Base-by-base conservation (phyloP, 2,797 vertebrate genomes). In the Microhierax caerulescens region DNA sequence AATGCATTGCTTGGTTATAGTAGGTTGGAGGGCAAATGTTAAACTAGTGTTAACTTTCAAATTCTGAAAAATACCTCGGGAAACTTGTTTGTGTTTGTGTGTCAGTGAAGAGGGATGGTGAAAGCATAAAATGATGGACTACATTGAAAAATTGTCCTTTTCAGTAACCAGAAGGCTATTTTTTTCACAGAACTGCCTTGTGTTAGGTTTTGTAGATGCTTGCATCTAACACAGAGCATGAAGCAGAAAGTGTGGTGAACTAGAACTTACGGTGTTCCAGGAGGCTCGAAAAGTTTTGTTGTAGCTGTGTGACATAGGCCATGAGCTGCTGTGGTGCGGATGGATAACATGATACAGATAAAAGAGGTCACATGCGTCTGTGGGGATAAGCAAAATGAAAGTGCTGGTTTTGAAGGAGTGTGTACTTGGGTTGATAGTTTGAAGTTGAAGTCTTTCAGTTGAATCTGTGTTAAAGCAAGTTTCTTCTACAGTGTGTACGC, bases 351-450 rank as follows among this genome's bases (percentile, higher is more conserved):
- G 63, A 51, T 91, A n/a, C 34, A 28, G 84, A 76, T 91, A 61
- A 80, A 89, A 94, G 76, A 69, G 78, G 67, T 95, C 91, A 54
- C 69, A 63, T 86, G 88, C 74, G 11, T 69, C 81, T 89, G 50
- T 86, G 74, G 87, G 60, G 78, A 76, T 91, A 70, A 82, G 67
- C 37, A 93, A 85, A 89, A 76, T 85, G 69, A 89, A 65, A 0
- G 1, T 85, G 56, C 85, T 94, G 3, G 69, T 95, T 96, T 69
- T 91, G 59, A 79, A 87, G 59, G 50, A 82, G 30, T 37, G 27
- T 87, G 54, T 34, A 9, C 41, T 93, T 20, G 5, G 50, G 27
- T 43, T 93, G 78, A 61, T 75, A 85, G 64, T 79, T 96, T 50
- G 50, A 92, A 85, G 56, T 15, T 63, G 50, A 88, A 88, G 19